A percentile compares a stretch with the other conserved stretches of the same genome.
Evolutionary conservation across 1,140 invertebrate species (phyloP).

Genomic region (Oryctes rhinoceros): DNA sequence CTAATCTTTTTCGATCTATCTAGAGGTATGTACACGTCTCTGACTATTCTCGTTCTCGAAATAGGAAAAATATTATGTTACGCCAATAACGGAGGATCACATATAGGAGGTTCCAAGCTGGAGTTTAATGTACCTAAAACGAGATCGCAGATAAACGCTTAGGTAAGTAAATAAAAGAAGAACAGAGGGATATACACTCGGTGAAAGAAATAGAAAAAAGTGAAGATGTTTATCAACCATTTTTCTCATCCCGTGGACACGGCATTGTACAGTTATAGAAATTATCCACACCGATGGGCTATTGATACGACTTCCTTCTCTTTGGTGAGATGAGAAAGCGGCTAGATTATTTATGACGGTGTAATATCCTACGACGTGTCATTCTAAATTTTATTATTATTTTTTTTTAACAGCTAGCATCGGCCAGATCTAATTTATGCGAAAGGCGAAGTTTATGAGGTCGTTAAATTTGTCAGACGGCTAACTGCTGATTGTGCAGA

Average conservation of each 20-base stretch:
- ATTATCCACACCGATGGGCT: not conserved
- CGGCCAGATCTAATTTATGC: constrained; percentile 13
- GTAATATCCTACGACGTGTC: constrained; percentile 4
- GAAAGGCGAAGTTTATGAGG: not conserved
- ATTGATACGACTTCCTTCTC: not conserved
- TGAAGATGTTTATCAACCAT: not conserved
- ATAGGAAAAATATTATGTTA: constrained; percentile 33
- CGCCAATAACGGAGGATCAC: constrained; percentile 3
- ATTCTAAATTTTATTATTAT: too few relatives aligned
- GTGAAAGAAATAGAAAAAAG: not conserved
- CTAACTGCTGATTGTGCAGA: not conserved
- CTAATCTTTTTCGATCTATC: constrained; percentile 15
- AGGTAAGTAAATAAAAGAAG: not conserved
- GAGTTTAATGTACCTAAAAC: not conserved
- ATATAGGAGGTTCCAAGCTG: not conserved
- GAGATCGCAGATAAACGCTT: not conserved
- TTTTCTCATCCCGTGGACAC: not conserved
- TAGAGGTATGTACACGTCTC: not conserved
- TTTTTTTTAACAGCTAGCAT: not conserved
- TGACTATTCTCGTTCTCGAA: not conserved
- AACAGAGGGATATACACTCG: not conserved
- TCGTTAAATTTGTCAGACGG: constrained; percentile 20
- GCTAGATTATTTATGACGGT: constrained; percentile 1
- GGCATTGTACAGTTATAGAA: constrained; percentile 17
- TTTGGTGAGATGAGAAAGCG: not conserved